Conservation (phyloP, 2,113 vertebrate species). For the Mastomys coucha region DNA sequence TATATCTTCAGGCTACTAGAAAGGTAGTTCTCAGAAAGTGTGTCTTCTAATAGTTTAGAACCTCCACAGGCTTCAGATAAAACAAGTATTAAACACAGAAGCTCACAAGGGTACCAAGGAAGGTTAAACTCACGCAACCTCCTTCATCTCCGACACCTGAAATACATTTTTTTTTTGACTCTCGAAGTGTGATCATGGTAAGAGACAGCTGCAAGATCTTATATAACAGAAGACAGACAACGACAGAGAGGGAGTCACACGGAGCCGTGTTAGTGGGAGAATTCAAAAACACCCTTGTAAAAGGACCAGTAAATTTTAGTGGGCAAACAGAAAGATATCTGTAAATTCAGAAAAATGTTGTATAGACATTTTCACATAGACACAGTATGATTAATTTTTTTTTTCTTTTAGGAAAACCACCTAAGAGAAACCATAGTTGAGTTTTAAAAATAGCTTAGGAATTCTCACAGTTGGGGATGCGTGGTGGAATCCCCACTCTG, state of each 20-base stretch:
- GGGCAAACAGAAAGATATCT: conserved; percentile 75
- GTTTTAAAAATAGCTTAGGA: conserved; percentile 31
- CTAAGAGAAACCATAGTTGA: conserved; percentile 15
- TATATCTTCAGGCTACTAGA: conserved; percentile 91
- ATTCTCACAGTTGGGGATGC: conserved; percentile 22
- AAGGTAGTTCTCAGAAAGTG: conserved; percentile 92
- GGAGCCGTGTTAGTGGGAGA: conserved; percentile 69
- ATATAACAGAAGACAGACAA: conserved; percentile 88
- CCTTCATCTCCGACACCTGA: conserved; percentile 91
- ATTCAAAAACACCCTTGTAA: conserved; percentile 78
- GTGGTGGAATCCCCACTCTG: conserved; percentile 17
- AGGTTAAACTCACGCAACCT: conserved; percentile 91
- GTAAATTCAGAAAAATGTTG: conserved; percentile 70
- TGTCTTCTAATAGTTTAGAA: conserved; percentile 93
- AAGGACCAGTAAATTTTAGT: conserved; percentile 81
- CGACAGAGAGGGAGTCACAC: conserved; percentile 69
- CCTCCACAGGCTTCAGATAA: conserved; percentile 92
- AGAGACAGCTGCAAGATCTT: conserved; percentile 88
- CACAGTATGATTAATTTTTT: conserved; percentile 29
- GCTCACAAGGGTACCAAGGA: conserved; percentile 89
- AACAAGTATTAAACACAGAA: conserved; percentile 92
- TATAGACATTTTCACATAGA: conserved; percentile 40
- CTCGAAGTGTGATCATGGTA: conserved; percentile 87
- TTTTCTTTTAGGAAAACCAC: conserved; percentile 6
- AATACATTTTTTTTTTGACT: conserved; percentile 85